Conservation (phyloP, 2,113 vertebrate genomes). For the Catharus minimus region DNA sequence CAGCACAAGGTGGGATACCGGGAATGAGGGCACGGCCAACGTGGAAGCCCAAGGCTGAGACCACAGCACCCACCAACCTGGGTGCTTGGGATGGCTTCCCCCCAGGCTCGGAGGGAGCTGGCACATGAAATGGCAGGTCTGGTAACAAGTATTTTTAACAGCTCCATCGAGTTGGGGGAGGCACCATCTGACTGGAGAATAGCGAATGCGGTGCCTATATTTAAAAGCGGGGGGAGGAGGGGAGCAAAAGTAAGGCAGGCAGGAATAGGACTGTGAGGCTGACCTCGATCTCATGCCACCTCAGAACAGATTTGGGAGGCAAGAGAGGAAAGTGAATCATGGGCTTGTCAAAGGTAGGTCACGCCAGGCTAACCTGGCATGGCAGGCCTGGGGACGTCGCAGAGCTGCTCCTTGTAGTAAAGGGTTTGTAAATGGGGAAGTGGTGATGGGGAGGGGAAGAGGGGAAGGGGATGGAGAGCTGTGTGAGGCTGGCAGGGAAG, state of each 20-base stretch:
- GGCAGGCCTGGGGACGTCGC: neutral
- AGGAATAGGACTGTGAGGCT: conserved; percentile 59
- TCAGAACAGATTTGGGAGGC: conserved; percentile 29
- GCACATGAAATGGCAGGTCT: conserved; percentile 64
- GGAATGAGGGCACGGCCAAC: rapidly evolving
- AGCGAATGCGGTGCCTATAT: conserved; percentile 48
- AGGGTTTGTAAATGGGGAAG: neutral
- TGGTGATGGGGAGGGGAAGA: neutral
- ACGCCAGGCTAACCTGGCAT: conserved; percentile 40
- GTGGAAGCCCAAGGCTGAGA: neutral
- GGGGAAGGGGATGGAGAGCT: neutral
- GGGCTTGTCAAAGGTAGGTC: conserved; percentile 64
- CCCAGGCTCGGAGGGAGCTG: neutral
- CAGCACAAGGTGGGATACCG: neutral
- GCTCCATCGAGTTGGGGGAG: conserved; percentile 54
- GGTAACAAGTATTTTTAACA: conserved; percentile 68
- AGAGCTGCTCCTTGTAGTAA: conserved; percentile 17
- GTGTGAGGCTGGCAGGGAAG: neutral
- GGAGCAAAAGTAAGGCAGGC: conserved; percentile 47
- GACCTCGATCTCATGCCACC: conserved; percentile 52
- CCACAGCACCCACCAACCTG: neutral
- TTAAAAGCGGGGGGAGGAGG: conserved; percentile 55
- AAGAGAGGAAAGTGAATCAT: conserved; percentile 39
- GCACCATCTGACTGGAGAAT: conserved; percentile 66
- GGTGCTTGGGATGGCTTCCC: neutral